phyloP scores from a whole-genome alignment of 1,140 invertebrate species.

The Drosophila lini region DNA sequence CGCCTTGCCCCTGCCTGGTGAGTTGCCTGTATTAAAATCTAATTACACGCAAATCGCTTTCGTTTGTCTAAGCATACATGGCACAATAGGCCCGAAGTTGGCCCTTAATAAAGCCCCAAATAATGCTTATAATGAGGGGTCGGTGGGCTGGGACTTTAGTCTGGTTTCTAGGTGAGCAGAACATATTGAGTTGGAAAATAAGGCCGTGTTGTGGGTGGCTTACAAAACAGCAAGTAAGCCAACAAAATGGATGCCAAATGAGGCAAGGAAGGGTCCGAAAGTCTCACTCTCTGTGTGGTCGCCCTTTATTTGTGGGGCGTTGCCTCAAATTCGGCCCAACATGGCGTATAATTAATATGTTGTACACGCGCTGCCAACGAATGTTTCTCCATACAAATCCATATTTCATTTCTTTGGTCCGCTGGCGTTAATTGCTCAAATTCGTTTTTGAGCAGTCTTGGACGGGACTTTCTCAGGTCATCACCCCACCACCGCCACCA shows the following conservation, averaged over 20 bases:
- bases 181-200: constrained; percentile 1
- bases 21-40: constrained; percentile 72
- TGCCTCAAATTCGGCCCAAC: constrained; percentile 51
- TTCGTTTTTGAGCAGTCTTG: constrained; percentile 76
- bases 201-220: neutral
- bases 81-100: constrained; percentile 31
- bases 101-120: constrained; percentile 15
- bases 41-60: constrained; percentile 60
- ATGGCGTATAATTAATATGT: constrained; percentile 79
- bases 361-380: constrained; percentile 59
- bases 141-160: no score
- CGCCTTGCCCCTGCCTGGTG: constrained; percentile 12
- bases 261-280: constrained; percentile 4
- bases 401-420: constrained; percentile 57
- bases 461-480: constrained; percentile 66
- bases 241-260: constrained; percentile 61
- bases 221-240: constrained; percentile 35
- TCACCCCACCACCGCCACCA: constrained; percentile 16
- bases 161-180: neutral
- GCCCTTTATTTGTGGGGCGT: constrained; percentile 46
- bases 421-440: constrained; percentile 77
- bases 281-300: constrained; percentile 36
- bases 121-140: constrained; percentile 31
- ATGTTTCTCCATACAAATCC: constrained; percentile 45
- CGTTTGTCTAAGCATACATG: constrained; percentile 25